Evolutionary conservation across 2,888 invertebrate genomes (phyloP).

Genomic region (Apomyelois bistriatella): DNA sequence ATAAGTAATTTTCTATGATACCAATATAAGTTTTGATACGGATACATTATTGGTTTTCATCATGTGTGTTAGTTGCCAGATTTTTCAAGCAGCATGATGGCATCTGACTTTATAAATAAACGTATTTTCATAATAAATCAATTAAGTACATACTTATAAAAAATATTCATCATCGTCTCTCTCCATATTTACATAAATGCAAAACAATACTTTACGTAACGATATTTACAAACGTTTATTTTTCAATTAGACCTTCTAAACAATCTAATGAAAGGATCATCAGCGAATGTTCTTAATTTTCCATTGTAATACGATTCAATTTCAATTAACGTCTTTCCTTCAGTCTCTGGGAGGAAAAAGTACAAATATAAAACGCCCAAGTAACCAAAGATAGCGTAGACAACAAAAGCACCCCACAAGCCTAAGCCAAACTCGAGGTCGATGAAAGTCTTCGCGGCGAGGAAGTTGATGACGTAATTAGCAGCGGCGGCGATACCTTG

Average conservation of each 20-base stretch:
- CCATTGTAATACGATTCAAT: slow-evolving; percentile 70
- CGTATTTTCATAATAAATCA: too few relatives aligned
- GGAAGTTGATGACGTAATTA: slow-evolving; percentile 73
- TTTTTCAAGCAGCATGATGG: too few relatives aligned
- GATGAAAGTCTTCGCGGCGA: slow-evolving; percentile 76
- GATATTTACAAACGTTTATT: not conserved
- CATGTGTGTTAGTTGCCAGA: too few relatives aligned
- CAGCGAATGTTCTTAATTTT: slow-evolving; percentile 55
- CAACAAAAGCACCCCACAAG: slow-evolving; percentile 71
- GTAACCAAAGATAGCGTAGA: slow-evolving; percentile 66
- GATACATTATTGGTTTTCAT: too few relatives aligned
- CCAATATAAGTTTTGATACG: too few relatives aligned
- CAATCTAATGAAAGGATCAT: slow-evolving; percentile 61
- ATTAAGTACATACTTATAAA: too few relatives aligned
- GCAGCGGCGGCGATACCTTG: slow-evolving; percentile 77
- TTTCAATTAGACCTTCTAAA: slow-evolving; percentile 50
- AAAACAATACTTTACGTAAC: not conserved
- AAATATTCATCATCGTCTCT: too few relatives aligned
- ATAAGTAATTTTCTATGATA: too few relatives aligned
- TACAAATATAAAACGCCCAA: slow-evolving; percentile 72
- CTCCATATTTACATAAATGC: not conserved
- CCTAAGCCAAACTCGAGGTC: slow-evolving; percentile 61
- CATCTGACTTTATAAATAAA: too few relatives aligned
- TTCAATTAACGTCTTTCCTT: slow-evolving; percentile 72
- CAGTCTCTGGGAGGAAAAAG: slow-evolving; percentile 78